phyloP scores from a whole-genome alignment of 2,888 invertebrate species.

The Scaptomyza flava region DNA sequence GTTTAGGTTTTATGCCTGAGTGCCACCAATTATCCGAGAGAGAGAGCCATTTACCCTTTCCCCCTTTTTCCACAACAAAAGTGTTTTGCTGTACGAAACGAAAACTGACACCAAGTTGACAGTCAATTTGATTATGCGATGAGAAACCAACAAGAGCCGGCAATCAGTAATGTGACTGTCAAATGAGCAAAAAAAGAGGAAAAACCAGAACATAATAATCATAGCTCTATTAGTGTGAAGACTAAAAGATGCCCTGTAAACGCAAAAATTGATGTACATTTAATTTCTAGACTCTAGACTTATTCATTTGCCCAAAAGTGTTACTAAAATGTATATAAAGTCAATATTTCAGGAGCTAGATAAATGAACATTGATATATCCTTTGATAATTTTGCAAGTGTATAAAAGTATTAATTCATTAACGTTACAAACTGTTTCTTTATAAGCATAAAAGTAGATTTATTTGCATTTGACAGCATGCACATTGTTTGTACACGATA shows the following conservation, averaged over 20 bases:
- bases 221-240: background rate
- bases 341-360: too few species aligned
- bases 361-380: too few species aligned
- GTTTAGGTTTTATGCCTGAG: conserved; percentile 66
- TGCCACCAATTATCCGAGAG: conserved; percentile 66
- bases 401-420: too few species aligned
- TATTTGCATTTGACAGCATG: background rate
- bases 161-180: conserved; percentile 31
- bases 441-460: too few species aligned
- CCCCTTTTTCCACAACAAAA: conserved; percentile 8
- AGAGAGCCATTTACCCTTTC: conserved; percentile 20
- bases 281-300: background rate
- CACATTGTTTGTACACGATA: background rate
- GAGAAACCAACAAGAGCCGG: conserved; percentile 32
- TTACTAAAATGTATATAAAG: too few species aligned
- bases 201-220: background rate
- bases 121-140: conserved; percentile 69
- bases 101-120: conserved; percentile 76
- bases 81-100: conserved; percentile 61
- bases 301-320: too few species aligned
- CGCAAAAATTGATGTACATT: too few species aligned
- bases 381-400: too few species aligned
- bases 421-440: too few species aligned
- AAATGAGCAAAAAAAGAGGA: conserved; percentile 26
- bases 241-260: background rate